phyloP scores from a whole-genome alignment of 2,797 vertebrate genomes.

The Cynodonichthys magdalenae region DNA sequence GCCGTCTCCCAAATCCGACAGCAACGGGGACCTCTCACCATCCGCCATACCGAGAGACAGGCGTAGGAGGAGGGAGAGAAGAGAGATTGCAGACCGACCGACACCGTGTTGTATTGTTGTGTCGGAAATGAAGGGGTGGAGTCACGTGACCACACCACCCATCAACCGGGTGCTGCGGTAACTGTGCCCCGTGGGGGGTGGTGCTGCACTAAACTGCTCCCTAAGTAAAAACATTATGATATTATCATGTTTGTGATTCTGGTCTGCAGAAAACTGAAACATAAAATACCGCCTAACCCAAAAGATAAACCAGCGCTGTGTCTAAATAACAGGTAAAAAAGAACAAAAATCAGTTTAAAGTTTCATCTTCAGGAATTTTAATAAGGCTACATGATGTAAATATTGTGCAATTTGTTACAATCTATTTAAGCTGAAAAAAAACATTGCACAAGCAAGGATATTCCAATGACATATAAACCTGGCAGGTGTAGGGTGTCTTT shows the following conservation, averaged over 20 bases:
- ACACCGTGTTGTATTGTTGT: slow-evolving; percentile 74
- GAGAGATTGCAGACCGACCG: slow-evolving; percentile 48
- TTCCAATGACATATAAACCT: too few relatives aligned
- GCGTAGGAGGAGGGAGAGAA: slow-evolving; percentile 42
- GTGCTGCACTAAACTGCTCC: slow-evolving; percentile 6
- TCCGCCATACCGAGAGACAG: slow-evolving; percentile 87
- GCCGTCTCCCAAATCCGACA: slow-evolving; percentile 88
- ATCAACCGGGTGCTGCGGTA: slow-evolving; percentile 67
- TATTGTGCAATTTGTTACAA: not conserved
- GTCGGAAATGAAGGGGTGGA: slow-evolving; percentile 70
- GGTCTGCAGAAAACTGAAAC: too few relatives aligned
- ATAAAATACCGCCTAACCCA: not conserved
- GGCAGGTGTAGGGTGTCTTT: too few relatives aligned
- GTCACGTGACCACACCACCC: slow-evolving; percentile 77
- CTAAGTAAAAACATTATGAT: too few relatives aligned
- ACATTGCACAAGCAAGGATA: too few relatives aligned
- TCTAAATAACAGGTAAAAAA: not conserved
- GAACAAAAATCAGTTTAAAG: not conserved
- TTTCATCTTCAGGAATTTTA: too few relatives aligned
- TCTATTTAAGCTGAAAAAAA: too few relatives aligned
- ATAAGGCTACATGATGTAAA: too few relatives aligned
- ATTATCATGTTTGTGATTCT: too few relatives aligned
- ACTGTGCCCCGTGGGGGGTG: slow-evolving; percentile 56
- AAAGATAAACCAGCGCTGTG: not conserved
- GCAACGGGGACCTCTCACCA: slow-evolving; percentile 91